phyloP scores from a whole-genome alignment of 2,797 vertebrate species.

The Fistularia tabacaria region DNA sequence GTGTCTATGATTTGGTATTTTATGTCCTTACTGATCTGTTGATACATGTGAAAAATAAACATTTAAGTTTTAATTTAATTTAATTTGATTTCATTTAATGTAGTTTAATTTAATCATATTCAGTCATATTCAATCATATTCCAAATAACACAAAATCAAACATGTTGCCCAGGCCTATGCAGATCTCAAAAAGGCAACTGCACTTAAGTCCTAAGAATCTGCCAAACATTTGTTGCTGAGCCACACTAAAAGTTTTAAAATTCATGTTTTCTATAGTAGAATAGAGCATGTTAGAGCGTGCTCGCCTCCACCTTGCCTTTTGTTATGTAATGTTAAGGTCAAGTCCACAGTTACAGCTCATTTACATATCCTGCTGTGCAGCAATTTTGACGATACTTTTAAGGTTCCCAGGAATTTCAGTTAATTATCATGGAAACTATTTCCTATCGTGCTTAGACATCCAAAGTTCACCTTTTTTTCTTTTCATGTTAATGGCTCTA shows the following conservation, averaged over 20 bases:
- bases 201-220: too few species aligned
- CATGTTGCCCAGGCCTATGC: too few species aligned
- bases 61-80: too few species aligned
- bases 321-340: slow-evolving; percentile 33
- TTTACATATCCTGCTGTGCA: slow-evolving; percentile 44
- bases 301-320: slow-evolving; percentile 40
- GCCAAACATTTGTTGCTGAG: too few species aligned
- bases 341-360: slow-evolving; percentile 30
- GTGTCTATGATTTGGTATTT: too few species aligned
- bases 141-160: too few species aligned
- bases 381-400: slow-evolving; percentile 38
- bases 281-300: slow-evolving; percentile 8
- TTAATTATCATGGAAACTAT: slow-evolving; percentile 55
- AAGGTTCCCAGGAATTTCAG: slow-evolving; percentile 35
- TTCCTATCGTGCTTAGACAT: slow-evolving; percentile 36
- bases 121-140: too few species aligned
- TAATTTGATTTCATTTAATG: too few species aligned
- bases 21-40: too few species aligned
- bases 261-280: neutral
- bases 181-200: too few species aligned
- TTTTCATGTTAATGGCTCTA: slow-evolving; percentile 17
- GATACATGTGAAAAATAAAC: too few species aligned
- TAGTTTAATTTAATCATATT: too few species aligned
- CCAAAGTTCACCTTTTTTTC: slow-evolving; percentile 39
- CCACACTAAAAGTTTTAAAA: slow-evolving; percentile 2